phyloP scores from a whole-genome alignment of 1,140 invertebrate genomes.

The Solenopsis invicta region DNA sequence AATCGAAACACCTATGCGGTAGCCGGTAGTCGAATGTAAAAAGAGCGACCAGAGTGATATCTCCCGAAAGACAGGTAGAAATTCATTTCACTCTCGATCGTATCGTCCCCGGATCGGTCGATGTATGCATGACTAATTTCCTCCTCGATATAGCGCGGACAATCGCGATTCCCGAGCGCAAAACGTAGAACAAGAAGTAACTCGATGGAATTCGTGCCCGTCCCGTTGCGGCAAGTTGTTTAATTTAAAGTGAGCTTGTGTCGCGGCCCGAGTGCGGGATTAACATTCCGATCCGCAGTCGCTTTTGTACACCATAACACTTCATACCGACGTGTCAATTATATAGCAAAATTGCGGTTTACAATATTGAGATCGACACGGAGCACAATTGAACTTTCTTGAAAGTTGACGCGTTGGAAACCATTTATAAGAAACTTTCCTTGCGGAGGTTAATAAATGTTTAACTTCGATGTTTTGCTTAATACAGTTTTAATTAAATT shows the following conservation, averaged over 20 bases:
- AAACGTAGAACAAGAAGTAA: constrained; percentile 26
- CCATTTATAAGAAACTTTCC: background rate
- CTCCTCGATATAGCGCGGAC: constrained; percentile 23
- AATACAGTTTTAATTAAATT: background rate
- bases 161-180: constrained; percentile 32
- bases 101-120: constrained; percentile 9
- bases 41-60: constrained; percentile 18
- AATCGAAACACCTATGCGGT: constrained; percentile 11
- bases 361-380: background rate
- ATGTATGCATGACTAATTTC: constrained; percentile 50
- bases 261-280: constrained; percentile 33
- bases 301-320: constrained; percentile 27
- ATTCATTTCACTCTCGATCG: constrained; percentile 46
- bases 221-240: constrained; percentile 51
- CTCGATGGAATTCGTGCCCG: constrained; percentile 41
- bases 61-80: constrained; percentile 20
- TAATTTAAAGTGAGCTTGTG: constrained; percentile 43
- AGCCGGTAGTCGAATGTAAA: background rate
- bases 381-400: background rate
- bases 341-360: constrained; percentile 30
- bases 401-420: background rate
- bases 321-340: constrained; percentile 35
- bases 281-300: constrained; percentile 53
- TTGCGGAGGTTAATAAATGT: background rate
- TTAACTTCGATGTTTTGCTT: background rate